These are phyloP conservation scores for Microchrysa polita DNA, from an alignment of 2,888 invertebrate species.

Conservation along the genomic window DNA sequence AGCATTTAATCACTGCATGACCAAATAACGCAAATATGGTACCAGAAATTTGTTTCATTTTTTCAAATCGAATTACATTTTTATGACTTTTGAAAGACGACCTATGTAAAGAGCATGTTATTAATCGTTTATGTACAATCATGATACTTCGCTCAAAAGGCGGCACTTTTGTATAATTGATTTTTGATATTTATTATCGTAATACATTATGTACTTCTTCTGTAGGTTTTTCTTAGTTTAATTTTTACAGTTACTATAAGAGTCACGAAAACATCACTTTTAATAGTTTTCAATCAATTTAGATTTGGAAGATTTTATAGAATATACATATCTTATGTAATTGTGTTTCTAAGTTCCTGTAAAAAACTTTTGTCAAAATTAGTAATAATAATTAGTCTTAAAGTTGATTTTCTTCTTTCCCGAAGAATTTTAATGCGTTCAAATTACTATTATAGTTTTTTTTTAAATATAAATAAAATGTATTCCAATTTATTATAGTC, in stretches of 20 bases:
- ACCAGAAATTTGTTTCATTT: background rate
- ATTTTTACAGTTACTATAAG: background rate
- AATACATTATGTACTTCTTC: slow-evolving; percentile 1
- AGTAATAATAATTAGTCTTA: no score
- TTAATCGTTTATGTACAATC: slow-evolving; percentile 19
- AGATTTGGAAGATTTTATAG: slow-evolving; percentile 5
- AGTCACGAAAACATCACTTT: background rate
- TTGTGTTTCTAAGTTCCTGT: no score
- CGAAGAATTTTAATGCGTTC: no score
- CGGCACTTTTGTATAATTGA: slow-evolving; percentile 42
- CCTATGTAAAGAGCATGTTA: background rate
- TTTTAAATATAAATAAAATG: no score
- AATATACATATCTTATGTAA: no score
- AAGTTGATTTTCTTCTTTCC: no score
- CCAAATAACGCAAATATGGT: no score
- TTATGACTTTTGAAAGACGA: background rate
- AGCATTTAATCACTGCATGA: no score
- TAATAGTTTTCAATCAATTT: background rate
- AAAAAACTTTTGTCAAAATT: no score
- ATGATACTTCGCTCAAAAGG: slow-evolving; percentile 26
- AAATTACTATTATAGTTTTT: no score
- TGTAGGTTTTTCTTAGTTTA: background rate
- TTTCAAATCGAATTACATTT: background rate
- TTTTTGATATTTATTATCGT: slow-evolving; percentile 24
- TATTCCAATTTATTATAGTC: no score